phyloP scores from a whole-genome alignment of 2,797 vertebrate species.

The Pangasius mekongensis region DNA sequence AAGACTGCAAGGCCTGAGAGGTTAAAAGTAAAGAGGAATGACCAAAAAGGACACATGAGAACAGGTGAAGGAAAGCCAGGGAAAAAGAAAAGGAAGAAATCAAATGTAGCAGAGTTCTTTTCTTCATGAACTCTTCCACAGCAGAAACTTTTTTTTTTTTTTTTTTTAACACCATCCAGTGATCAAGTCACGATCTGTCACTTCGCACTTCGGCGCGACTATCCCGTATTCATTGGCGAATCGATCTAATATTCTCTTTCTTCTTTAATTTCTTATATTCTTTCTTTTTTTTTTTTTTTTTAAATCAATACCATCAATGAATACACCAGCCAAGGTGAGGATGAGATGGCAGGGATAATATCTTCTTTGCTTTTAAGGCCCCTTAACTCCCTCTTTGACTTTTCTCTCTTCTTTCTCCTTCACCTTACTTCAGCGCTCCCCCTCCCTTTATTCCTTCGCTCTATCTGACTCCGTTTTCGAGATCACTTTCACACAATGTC shows the following conservation, averaged over 20 bases:
- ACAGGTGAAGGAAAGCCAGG: slow-evolving; percentile 25
- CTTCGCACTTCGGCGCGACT: slow-evolving; percentile 70
- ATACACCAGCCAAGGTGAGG: slow-evolving; percentile 71
- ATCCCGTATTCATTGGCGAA: slow-evolving; percentile 77
- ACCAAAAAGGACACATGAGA: slow-evolving; percentile 13
- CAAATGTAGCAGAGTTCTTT: neutral
- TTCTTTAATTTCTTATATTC: slow-evolving; percentile 78
- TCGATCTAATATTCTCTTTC: slow-evolving; percentile 72
- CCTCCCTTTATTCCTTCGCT: slow-evolving; percentile 15
- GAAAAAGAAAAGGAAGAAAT: slow-evolving; percentile 28
- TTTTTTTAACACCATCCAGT: slow-evolving; percentile 52
- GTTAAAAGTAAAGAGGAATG: slow-evolving; percentile 19
- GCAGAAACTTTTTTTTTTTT: neutral
- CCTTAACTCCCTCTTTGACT: slow-evolving; percentile 67
- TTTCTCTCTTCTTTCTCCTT: slow-evolving; percentile 59
- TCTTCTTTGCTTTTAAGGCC: slow-evolving; percentile 80
- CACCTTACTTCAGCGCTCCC: slow-evolving; percentile 38
- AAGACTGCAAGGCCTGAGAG: slow-evolving; percentile 84
- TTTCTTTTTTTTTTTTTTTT: slow-evolving; percentile 81
- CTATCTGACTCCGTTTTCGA: slow-evolving; percentile 6
- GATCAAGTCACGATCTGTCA: slow-evolving; percentile 79
- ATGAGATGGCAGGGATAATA: slow-evolving; percentile 75
- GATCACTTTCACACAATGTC: slow-evolving; percentile 47
- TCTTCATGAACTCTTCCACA: neutral
- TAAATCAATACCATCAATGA: slow-evolving; percentile 76